Evolutionary conservation across 2,113 vertebrate species (phyloP), one percentile per base, ranked within the genome.

Genomic region (Chloroceryle aenea): DNA sequence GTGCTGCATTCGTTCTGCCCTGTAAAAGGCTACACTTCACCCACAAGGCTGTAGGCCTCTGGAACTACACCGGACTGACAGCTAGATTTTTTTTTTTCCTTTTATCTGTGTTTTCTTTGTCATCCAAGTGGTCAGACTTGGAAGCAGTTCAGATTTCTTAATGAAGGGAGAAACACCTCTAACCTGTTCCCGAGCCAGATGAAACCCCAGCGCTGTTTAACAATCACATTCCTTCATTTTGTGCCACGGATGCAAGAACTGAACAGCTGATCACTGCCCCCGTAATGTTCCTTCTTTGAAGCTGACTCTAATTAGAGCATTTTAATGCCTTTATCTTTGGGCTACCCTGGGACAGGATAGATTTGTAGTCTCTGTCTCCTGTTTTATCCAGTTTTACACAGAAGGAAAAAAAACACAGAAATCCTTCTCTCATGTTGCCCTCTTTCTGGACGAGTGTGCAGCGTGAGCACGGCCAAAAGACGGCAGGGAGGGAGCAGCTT

Each of bases 301-400:
- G 82, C 73, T 74, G 72, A 23, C 67, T 74, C 13, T 86, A 95
- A 95, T 95, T 94, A 90, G 96, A 61, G 75, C 1, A 62, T 52
- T 55, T 23, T 10, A 80, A 52, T 17, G 5, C 93, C 90, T 94
- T 90, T 73, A 63, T 79, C 85, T 91, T 85, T 22, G 74, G 63
- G 61, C 63, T 91, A 89, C 55, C 5, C 59, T 62, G 85, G 71
- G 64, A 64, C 67, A 58, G 61, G 73, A 14, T 3, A 78, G 71
- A 67, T 79, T 22, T 63, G 66, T 10, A 30, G 79, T 17, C 21
- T 25, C 43, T 48, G 55, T 16, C 34, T 84, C 48, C 50, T 73
- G 34, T 71, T 91, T 85, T 34, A 53, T 32, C 59, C 47, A 68
- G 36, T 48, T 94, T 59, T 81, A 77, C 73, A 42, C 12, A 9